Evolutionary conservation across 2,888 invertebrate species (phyloP), one percentile per base, ranked within the genome.

Genomic region (Nudaria mundana): DNA sequence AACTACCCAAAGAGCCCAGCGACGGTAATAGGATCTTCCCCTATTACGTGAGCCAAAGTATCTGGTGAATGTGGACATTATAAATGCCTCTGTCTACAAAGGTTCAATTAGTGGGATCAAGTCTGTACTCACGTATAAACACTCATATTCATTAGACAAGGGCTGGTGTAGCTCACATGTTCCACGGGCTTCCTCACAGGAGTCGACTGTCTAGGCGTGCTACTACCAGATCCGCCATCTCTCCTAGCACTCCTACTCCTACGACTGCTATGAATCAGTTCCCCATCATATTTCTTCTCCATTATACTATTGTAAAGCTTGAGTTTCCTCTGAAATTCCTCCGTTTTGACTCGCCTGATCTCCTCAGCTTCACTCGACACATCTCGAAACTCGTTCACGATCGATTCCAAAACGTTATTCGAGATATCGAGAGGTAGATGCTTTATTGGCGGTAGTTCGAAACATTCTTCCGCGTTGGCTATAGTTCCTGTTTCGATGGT

Each of bases 251-350:
- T 65, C 45, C 88, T 71, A 34, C 83, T 88, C 37, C 83, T 72
- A 11, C 81, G 70, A 26, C 84, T 87, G 30, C 90, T 90, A 35
- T 93, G 93, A 29, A 92, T 93, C 69, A 93, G 90, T 48, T 93
- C 92, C 38, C 92, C 93, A 52, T 94, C 94, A 50, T 91, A 94
- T 48, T 93, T 92, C 83, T 92, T 91, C 74, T 93, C 91, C 52
- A 93, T 91, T 33, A 95, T 94, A 73, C 93, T 92, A 48, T 92
- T 91, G 45, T 93, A 93, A 50, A 93, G 70, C 62, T 92, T 91
- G 43, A 93, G 76, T 44, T 93, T 93, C 52, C 81, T 71, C 52
- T 84, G 76, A 56, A 76, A 48, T 68, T 85, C 81, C 37, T 71
- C 76, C 0, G 68, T 73, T 40, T 63, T 81, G 5, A 66, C 67